These are phyloP conservation scores for Epirrhoe alternata DNA, from an alignment of 2,888 invertebrate genomes.

Conservation along the genomic window DNA sequence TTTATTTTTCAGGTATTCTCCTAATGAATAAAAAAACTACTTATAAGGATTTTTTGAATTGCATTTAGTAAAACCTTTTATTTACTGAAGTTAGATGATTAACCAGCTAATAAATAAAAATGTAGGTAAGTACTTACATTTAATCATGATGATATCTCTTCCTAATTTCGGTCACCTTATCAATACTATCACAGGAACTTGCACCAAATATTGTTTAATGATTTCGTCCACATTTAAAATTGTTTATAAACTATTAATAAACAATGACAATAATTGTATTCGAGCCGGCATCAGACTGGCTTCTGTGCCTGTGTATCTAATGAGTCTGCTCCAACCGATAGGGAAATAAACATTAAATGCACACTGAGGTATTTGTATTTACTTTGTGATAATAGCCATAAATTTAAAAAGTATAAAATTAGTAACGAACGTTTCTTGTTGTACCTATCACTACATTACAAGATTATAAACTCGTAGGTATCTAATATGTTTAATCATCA, in stretches of 20 bases:
- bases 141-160: slow-evolving; percentile 23
- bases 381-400: slow-evolving; percentile 34
- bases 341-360: slow-evolving; percentile 38
- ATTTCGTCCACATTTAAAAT: background rate
- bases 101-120: background rate
- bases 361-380: slow-evolving; percentile 27
- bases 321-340: slow-evolving; percentile 37
- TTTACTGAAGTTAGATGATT: too few species aligned
- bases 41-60: too few species aligned
- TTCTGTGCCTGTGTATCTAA: slow-evolving; percentile 35
- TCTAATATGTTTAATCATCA: background rate
- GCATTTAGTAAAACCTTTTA: too few species aligned
- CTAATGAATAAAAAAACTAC: too few species aligned
- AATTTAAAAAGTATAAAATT: slow-evolving; percentile 6
- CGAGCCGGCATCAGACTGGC: slow-evolving; percentile 29
- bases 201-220: background rate
- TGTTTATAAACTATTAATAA: background rate
- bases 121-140: slow-evolving; percentile 24
- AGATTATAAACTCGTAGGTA: too few species aligned
- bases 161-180: slow-evolving; percentile 4
- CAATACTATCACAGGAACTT: slow-evolving; percentile 14
- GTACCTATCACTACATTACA: background rate
- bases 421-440: background rate
- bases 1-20: too few species aligned
- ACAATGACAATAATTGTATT: slow-evolving; percentile 15